Evolutionary conservation across 2,888 invertebrate genomes (phyloP).

Genomic region (Melieria crassipennis): DNA sequence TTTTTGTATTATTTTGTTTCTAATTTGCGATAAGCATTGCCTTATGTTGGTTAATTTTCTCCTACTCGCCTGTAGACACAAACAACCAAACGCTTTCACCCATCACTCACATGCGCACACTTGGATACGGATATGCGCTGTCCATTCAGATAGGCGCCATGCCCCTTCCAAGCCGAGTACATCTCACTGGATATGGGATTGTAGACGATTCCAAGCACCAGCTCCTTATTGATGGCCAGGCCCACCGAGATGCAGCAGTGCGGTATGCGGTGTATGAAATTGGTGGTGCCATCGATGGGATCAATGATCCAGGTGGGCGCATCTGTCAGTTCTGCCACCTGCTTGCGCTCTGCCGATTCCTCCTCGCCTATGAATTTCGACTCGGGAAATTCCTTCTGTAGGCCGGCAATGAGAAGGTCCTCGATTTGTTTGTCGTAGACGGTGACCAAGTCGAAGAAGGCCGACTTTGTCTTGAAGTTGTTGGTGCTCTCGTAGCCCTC

Average conservation of each 20-base stretch:
- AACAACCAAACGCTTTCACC: too few relatives aligned
- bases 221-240: conserved; percentile 69
- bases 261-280: conserved; percentile 79
- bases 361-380: conserved; percentile 87
- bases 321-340: conserved; percentile 70
- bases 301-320: conserved; percentile 88
- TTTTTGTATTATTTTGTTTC: too few relatives aligned
- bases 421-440: conserved; percentile 82
- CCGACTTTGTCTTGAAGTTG: conserved; percentile 67
- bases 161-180: conserved; percentile 76
- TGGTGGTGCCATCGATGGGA: conserved; percentile 89
- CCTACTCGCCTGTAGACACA: too few relatives aligned
- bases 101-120: conserved; percentile 54
- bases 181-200: conserved; percentile 78
- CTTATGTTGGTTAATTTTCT: too few relatives aligned
- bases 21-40: too few relatives aligned
- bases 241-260: conserved; percentile 77
- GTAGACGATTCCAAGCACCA: conserved; percentile 78
- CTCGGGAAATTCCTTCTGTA: conserved; percentile 70
- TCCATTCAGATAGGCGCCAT: conserved; percentile 82
- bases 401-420: conserved; percentile 71
- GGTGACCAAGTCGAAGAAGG: conserved; percentile 80
- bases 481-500: conserved; percentile 60
- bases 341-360: conserved; percentile 58
- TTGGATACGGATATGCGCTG: conserved; percentile 67